A percentile compares a stretch with the other conserved stretches of the same genome.
phyloP scores from a whole-genome alignment of 2,888 invertebrate genomes.

The Hirtodrosophila histrioides region DNA sequence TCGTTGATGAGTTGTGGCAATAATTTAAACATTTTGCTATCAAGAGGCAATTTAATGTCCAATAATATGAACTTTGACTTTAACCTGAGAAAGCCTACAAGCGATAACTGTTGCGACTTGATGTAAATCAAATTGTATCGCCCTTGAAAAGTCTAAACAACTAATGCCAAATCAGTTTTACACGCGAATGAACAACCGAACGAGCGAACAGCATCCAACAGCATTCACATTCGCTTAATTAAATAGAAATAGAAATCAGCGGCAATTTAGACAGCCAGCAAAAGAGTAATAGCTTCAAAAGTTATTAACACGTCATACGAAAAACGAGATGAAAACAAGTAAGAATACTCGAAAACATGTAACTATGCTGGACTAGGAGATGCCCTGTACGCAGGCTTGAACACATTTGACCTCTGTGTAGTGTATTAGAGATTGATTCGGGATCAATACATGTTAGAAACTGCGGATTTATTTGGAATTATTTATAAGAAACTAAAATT shows the following conservation, averaged over 20 bases:
- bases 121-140: constrained; percentile 9
- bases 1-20: too few species aligned
- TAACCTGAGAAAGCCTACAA: background rate
- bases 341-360: background rate
- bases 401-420: too few species aligned
- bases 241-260: constrained; percentile 77
- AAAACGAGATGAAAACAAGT: constrained; percentile 20
- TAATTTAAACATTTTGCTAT: too few species aligned
- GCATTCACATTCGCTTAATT: constrained; percentile 58
- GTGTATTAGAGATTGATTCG: too few species aligned
- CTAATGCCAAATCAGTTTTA: constrained; percentile 19
- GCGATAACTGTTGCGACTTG: background rate
- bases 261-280: constrained; percentile 65
- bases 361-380: background rate
- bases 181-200: background rate
- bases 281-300: constrained; percentile 53
- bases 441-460: too few species aligned
- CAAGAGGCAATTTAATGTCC: too few species aligned
- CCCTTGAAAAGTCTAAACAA: constrained; percentile 39
- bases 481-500: too few species aligned
- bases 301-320: constrained; percentile 70
- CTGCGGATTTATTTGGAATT: too few species aligned
- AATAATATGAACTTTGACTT: too few species aligned
- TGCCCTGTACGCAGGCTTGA: background rate
- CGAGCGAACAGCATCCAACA: constrained; percentile 14